Evolutionary conservation across 2,113 vertebrate species (phyloP), one percentile per base, ranked within the genome.

Genomic region (Pelusios castaneus): DNA sequence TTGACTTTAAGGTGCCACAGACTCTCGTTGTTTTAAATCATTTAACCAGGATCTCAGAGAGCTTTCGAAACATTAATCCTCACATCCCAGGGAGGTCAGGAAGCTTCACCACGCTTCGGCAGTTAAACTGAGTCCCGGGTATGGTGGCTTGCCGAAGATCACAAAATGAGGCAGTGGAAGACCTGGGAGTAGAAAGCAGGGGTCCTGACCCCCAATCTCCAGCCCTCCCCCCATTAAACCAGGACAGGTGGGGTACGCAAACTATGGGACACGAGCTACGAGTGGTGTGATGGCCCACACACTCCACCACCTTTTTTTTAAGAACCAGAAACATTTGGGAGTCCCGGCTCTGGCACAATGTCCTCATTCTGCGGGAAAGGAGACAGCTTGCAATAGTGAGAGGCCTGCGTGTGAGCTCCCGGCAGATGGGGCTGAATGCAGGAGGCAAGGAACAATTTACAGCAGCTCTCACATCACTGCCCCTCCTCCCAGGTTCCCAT

Each of bases 51-150:
- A 94, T 94, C 87, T 97, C 95, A 96, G 94, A 96, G 90, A 84
- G 75, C 92, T 96, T 96, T 96, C 91, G 92, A 91, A 96, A 96
- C 63, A 92, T 94, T 95, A 97, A 96, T 93, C 92, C 24, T 10
- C 89, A 96, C 95, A 95, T 95, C 95, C 95, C 85, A 90, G 41
- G 5, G 67, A 92, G 92, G 91, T 87, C 93, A 84, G 92, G 4
- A 13, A 88, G 87, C 5, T 85, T 96, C 94, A 96, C 94, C 90
- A 80, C 56, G 27, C 49, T 49, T 29, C 82, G 90, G 92, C 88
- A 95, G 93, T 86, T 67, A 56, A 78, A 58, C 63, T 80, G 85
- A 91, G 76, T 85, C 84, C 29, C 82, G 92, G 92, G 89, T 93
- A 91, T 0, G 10, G 70, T 3, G 56, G 92, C 77, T 93, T 47